Evolutionary conservation across 2,888 invertebrate genomes (phyloP), one percentile per base, ranked within the genome.

Genomic region (Thymelicus sylvestris): DNA sequence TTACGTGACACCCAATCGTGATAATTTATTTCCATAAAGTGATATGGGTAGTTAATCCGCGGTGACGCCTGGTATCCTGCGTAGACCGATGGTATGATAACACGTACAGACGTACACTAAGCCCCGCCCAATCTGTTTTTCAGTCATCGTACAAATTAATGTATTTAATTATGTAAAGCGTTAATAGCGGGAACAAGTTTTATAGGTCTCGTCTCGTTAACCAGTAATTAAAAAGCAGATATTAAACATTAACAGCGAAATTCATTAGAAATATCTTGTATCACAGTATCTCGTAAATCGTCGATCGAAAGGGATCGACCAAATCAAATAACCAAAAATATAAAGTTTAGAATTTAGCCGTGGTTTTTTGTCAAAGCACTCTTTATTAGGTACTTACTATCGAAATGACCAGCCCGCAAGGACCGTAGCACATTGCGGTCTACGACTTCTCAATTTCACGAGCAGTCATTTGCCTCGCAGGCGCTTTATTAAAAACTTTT

Each of bases 21-120:
- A 81, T 85, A 82, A 87, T 86, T 87, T 87, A 89, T 87, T 81
- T 79, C 80, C 81, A 83, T 86, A 82, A 81, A 85, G 78, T 81
- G 82, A 84, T 85, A 85, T 81, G 81, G 79, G 78, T 79, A 80
- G 81, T 83, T 82, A 84, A 81, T 81, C 75, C 74, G 70, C 72
- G 73, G 76, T 73, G 76, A 77, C 75, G 75, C 76, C 78, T 74
- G 74, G 74, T 76, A 74, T 76, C 76, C 76, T 76, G 75, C 72
- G 73, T 73, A 31, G 7, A n/a, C 13, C 75, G 74, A 75, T 72
- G 74, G 6, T 55, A 24, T 78, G 78, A 83, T 83, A 81, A 64
- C 57, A n/a, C 62, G 57, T 48, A 38, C 81, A 81, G 79, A n/a
- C 62, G 57, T 48, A 38, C 81, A 81, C 79, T 80, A 78, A 70